Conservation (phyloP, 2,797 vertebrate species). For the Pogonophryne albipinna region DNA sequence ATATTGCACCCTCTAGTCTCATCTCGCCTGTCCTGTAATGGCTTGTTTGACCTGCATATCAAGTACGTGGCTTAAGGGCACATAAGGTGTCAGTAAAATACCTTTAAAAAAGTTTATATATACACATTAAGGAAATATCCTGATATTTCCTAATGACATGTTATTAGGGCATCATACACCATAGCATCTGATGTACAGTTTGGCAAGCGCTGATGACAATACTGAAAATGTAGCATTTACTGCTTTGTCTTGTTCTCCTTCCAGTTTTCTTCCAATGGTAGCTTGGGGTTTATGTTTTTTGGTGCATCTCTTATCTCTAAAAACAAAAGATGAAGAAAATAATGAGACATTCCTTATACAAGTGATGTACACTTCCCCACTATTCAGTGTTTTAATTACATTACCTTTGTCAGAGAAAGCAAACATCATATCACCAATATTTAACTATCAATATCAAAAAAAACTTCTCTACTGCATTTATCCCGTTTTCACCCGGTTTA, state of each 20-base stretch:
- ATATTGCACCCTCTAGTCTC: slow-evolving; percentile 47
- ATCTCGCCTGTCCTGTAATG: slow-evolving; percentile 32
- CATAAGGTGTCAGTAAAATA: slow-evolving; percentile 51
- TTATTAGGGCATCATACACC: slow-evolving; percentile 62
- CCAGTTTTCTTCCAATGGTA: slow-evolving; percentile 26
- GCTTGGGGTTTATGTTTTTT: slow-evolving; percentile 49
- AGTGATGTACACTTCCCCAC: neutral
- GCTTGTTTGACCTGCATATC: slow-evolving; percentile 18
- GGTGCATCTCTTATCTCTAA: slow-evolving; percentile 44
- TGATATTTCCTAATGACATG: slow-evolving; percentile 27
- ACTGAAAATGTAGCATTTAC: slow-evolving; percentile 32
- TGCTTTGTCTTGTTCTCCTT: slow-evolving; percentile 31
- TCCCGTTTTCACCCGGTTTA: neutral
- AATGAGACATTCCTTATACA: neutral
- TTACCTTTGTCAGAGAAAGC: neutral
- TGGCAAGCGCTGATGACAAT: slow-evolving; percentile 45
- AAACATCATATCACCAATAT: neutral
- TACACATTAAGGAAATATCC: slow-evolving; percentile 53
- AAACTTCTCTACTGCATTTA: neutral
- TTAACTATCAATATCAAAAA: neutral
- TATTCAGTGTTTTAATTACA: neutral
- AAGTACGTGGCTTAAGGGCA: slow-evolving; percentile 57
- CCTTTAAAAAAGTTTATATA: slow-evolving; percentile 41
- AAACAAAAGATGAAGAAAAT: slow-evolving; percentile 34
- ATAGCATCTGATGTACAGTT: slow-evolving; percentile 35